phyloP scores from a whole-genome alignment of 92 coral and sea anemone genomes.

The Phenganax subtilis region DNA sequence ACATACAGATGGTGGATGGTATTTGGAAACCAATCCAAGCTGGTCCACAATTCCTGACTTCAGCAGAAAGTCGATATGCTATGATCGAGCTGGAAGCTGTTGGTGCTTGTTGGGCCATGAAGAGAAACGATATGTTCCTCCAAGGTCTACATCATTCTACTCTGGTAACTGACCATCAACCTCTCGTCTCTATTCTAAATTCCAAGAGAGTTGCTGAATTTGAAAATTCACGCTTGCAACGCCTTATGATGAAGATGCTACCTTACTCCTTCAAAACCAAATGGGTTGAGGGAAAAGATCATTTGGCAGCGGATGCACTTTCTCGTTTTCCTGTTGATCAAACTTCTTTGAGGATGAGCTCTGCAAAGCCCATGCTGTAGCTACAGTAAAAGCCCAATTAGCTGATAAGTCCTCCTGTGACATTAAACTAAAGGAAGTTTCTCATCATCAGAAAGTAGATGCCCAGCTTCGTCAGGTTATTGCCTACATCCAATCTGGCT shows the following conservation, averaged over 20 bases:
- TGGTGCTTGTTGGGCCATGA: conserved; percentile 17
- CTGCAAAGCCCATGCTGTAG: conserved; percentile 33
- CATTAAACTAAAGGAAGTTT: conserved; percentile 24
- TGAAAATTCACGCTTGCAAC: conserved; percentile 25
- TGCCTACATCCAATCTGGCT: conserved; percentile 20
- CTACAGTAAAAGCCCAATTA: conserved; percentile 28
- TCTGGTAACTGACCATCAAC: background rate
- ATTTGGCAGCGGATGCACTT: background rate
- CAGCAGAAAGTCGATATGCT: background rate
- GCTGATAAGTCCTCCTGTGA: conserved; percentile 29
- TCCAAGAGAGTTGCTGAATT: conserved; percentile 26
- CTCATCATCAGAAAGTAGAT: conserved; percentile 17
- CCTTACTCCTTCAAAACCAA: conserved; percentile 10
- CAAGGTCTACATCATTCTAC: background rate
- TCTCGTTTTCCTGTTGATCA: conserved; percentile 10
- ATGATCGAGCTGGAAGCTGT: conserved; percentile 1
- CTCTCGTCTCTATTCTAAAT: conserved; percentile 23
- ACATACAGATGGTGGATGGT: background rate
- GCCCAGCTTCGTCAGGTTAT: conserved; percentile 16
- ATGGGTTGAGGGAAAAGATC: conserved; percentile 24
- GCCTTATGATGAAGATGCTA: conserved; percentile 3
- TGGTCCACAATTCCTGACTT: background rate
- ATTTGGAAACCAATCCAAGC: too few relatives aligned
- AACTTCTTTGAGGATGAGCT: background rate
- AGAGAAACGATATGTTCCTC: conserved; percentile 16